These are phyloP conservation scores for Myotis yumanensis DNA, from an alignment of 2,113 vertebrate species.

Conservation along the genomic window DNA sequence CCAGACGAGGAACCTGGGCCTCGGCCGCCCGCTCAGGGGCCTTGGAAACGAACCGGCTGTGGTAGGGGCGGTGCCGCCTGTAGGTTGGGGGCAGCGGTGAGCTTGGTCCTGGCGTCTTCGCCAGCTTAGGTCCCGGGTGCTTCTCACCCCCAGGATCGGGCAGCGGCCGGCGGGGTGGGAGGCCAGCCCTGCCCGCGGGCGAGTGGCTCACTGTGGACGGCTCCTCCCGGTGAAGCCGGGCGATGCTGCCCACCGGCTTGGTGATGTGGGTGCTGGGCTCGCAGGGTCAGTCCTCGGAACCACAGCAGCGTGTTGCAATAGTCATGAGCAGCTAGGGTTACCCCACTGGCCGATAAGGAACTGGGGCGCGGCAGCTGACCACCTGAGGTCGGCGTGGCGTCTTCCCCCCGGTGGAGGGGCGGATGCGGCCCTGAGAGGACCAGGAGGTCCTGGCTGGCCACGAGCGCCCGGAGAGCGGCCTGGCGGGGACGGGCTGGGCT, in stretches of 20 bases:
- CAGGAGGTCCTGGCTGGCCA: not conserved
- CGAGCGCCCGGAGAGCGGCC: not conserved
- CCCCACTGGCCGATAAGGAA: not conserved
- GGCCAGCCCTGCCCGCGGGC: not conserved
- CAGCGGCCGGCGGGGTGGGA: rapidly evolving
- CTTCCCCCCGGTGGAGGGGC: not conserved
- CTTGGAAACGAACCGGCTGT: rapidly evolving
- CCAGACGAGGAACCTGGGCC: not conserved
- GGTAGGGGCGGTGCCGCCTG: rapidly evolving
- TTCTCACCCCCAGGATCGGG: rapidly evolving
- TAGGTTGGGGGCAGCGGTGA: not conserved
- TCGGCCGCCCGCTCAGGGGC: not conserved
- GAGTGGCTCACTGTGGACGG: not conserved
- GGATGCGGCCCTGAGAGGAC: not conserved
- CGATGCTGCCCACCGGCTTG: not conserved
- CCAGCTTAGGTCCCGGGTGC: not conserved
- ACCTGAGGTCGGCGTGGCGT: rapidly evolving
- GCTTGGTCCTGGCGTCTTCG: too few species aligned
- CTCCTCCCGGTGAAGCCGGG: not conserved
- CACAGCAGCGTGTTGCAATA: not conserved
- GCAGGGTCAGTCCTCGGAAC: not conserved
- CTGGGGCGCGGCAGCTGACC: not conserved
- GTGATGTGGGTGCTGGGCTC: not conserved
- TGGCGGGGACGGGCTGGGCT: not conserved
- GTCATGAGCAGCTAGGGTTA: not conserved